These are phyloP conservation scores for Ornithoptera alexandrae DNA, from an alignment of 2,888 invertebrate genomes.

Conservation along the genomic window DNA sequence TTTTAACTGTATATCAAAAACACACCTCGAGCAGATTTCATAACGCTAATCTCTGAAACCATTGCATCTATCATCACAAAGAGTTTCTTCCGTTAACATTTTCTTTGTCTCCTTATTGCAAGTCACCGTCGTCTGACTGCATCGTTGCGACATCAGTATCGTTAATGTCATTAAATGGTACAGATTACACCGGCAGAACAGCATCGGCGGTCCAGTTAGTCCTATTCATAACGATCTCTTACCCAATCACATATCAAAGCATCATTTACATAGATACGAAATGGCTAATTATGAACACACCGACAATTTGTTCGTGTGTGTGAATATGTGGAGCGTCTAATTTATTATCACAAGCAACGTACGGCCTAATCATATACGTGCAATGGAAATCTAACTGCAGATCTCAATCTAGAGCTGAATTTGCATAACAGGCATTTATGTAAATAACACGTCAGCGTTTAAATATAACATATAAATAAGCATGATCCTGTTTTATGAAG, in stretches of 20 bases:
- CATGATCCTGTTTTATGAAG: too few relatives aligned
- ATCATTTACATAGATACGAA: slow-evolving; percentile 32
- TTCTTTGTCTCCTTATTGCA: too few relatives aligned
- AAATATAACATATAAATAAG: neutral
- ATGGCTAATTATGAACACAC: slow-evolving; percentile 6
- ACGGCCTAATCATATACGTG: slow-evolving; percentile 10
- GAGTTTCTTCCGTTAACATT: too few relatives aligned
- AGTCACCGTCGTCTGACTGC: too few relatives aligned
- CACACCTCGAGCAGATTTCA: too few relatives aligned
- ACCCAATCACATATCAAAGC: slow-evolving; percentile 22
- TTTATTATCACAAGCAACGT: slow-evolving; percentile 12
- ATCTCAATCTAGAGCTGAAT: slow-evolving; percentile 18
- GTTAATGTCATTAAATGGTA: too few relatives aligned
- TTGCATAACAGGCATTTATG: neutral
- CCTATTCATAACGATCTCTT: neutral
- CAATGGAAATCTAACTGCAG: slow-evolving; percentile 17
- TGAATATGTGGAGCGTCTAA: slow-evolving; percentile 12
- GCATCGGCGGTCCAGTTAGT: neutral
- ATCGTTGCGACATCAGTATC: too few relatives aligned
- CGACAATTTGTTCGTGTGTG: slow-evolving; percentile 13
- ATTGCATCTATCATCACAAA: too few relatives aligned
- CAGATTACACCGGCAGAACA: neutral
- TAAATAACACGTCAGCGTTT: neutral
- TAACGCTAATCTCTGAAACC: too few relatives aligned
- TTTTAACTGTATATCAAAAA: too few relatives aligned